phyloP scores from a whole-genome alignment of 2,113 vertebrate genomes.

The Salvelinus alpinus region DNA sequence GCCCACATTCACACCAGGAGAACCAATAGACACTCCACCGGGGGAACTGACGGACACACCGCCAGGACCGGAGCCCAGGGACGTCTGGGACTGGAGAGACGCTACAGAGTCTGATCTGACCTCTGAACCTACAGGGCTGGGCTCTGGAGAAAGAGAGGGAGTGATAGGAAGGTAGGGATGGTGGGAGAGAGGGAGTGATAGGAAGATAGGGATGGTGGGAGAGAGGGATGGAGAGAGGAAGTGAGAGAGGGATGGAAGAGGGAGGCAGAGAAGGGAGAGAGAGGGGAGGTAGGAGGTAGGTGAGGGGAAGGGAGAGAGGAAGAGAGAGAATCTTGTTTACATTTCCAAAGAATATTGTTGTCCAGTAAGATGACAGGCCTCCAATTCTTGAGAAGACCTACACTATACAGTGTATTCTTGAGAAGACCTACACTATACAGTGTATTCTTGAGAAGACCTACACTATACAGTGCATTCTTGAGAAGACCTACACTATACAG shows the following conservation, averaged over 20 bases:
- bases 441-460: too few species aligned
- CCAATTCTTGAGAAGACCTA: too few species aligned
- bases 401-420: too few species aligned
- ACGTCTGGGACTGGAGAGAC: slow-evolving; percentile 82
- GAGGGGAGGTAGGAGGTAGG: not conserved
- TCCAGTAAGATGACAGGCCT: too few species aligned
- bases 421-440: too few species aligned
- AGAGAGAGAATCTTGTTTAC: too few species aligned
- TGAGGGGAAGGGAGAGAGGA: not conserved
- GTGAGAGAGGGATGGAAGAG: not conserved
- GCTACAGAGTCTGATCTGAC: slow-evolving; percentile 84
- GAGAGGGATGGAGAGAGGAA: not conserved
- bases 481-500: too few species aligned
- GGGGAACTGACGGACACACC: slow-evolving; percentile 54
- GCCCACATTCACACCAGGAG: slow-evolving; percentile 57
- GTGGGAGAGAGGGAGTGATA: not conserved
- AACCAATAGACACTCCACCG: slow-evolving; percentile 23
- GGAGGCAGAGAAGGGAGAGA: not conserved
- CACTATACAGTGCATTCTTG: too few species aligned
- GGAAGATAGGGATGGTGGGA: slow-evolving; percentile 6
- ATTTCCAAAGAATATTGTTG: too few species aligned
- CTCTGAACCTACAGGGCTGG: slow-evolving; percentile 77
- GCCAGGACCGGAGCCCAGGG: slow-evolving; percentile 85
- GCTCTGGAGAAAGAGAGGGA: slow-evolving; percentile 66
- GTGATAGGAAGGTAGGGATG: not conserved